phyloP scores from a whole-genome alignment of 2,113 vertebrate species.

The Malurus elegans region DNA sequence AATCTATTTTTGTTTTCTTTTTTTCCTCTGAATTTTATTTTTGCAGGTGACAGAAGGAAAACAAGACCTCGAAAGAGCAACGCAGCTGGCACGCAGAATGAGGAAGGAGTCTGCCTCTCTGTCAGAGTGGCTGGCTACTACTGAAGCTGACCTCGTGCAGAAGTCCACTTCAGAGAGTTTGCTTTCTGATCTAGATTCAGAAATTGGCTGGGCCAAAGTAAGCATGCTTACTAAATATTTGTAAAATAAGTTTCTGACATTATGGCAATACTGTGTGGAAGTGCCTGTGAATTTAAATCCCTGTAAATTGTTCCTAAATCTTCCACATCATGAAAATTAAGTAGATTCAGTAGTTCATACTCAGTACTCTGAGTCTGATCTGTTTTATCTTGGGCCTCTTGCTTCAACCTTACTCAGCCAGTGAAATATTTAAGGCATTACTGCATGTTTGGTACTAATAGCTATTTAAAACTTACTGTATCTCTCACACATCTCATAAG shows the following conservation, averaged over 20 bases:
- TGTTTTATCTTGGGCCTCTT: background rate
- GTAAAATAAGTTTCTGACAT: background rate
- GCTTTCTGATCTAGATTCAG: conserved; percentile 85
- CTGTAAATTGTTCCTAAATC: background rate
- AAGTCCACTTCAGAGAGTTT: conserved; percentile 83
- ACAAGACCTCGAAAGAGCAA: conserved; percentile 90
- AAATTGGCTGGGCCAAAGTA: conserved; percentile 93
- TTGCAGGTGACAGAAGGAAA: conserved; percentile 93
- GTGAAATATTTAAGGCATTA: background rate
- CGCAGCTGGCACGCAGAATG: conserved; percentile 83
- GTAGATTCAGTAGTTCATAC: background rate
- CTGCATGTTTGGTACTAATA: background rate
- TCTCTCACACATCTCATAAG: background rate
- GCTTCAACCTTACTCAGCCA: background rate
- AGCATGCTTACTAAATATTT: conserved; percentile 29
- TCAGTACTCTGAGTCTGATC: background rate
- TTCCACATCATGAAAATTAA: background rate
- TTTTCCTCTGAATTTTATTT: background rate
- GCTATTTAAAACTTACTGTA: background rate
- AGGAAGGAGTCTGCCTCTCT: conserved; percentile 81
- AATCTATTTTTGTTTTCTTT: background rate
- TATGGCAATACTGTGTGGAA: background rate
- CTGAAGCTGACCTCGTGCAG: conserved; percentile 81
- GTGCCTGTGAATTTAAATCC: background rate
- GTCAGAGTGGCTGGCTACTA: conserved; percentile 85